These are phyloP conservation scores for Psettodes erumei DNA, from an alignment of 2,113 vertebrate genomes.

Conservation along the genomic window DNA sequence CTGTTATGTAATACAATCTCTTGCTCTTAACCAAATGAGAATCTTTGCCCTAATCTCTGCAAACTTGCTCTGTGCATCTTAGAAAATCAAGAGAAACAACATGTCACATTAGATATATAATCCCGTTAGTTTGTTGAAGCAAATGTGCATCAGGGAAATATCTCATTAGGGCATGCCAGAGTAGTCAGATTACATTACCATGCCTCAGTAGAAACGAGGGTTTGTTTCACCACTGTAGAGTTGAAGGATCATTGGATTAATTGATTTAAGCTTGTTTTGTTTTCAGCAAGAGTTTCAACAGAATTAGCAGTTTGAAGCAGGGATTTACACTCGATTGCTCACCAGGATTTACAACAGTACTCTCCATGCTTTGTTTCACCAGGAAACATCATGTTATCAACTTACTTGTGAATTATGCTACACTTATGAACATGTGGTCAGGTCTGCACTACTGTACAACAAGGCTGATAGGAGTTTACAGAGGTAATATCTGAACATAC, in stretches of 20 bases:
- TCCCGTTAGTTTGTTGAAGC: slow-evolving; percentile 3
- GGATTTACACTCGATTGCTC: slow-evolving; percentile 20
- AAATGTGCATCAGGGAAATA: background rate
- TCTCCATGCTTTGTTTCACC: slow-evolving; percentile 13
- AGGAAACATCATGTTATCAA: background rate
- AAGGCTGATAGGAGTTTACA: too few relatives aligned
- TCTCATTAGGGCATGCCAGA: slow-evolving; percentile 13
- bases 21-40: slow-evolving; percentile 9
- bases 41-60: slow-evolving; percentile 16
- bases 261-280: slow-evolving; percentile 32
- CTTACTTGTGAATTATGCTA: background rate
- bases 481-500: background rate
- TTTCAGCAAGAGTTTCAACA: slow-evolving; percentile 24
- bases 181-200: slow-evolving; percentile 31
- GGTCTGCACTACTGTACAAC: background rate
- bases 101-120: slow-evolving; percentile 4
- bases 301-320: slow-evolving; percentile 24
- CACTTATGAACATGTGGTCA: background rate
- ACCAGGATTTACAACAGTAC: background rate
- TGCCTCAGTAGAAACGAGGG: slow-evolving; percentile 3
- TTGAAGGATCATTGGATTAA: slow-evolving; percentile 31
- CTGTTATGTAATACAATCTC: slow-evolving; percentile 54
- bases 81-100: slow-evolving; percentile 25
- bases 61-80: slow-evolving; percentile 13
- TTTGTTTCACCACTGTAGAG: slow-evolving; percentile 2